phyloP scores from a whole-genome alignment of 2,113 vertebrate species.

The Miniopterus natalensis region DNA sequence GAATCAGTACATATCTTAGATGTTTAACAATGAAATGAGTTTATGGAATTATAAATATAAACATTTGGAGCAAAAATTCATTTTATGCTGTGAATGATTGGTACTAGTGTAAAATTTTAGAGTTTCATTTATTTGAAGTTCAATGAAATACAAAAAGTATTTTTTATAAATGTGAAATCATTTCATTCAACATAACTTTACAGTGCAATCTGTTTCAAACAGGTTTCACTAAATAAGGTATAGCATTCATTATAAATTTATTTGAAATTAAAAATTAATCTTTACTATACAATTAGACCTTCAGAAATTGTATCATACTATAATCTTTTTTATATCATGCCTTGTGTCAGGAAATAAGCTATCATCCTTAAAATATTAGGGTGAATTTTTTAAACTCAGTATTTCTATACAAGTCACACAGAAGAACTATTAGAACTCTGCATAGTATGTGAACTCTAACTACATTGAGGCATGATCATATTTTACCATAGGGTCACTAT shows the following conservation, averaged over 20 bases:
- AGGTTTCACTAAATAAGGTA: not conserved
- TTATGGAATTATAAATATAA: not conserved
- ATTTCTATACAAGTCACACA: not conserved
- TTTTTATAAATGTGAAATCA: conserved; percentile 2
- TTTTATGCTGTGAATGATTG: conserved; percentile 8
- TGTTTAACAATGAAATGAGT: not conserved
- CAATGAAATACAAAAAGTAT: not conserved
- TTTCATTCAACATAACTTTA: not conserved
- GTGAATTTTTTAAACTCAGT: not conserved
- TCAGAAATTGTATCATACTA: not conserved
- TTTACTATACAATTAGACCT: not conserved
- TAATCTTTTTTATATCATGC: not conserved
- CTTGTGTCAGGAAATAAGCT: not conserved
- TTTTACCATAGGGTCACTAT: not conserved
- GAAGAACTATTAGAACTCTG: not conserved
- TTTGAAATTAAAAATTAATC: not conserved
- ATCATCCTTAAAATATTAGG: not conserved
- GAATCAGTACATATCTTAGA: not conserved
- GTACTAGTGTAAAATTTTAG: not conserved
- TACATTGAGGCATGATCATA: not conserved
- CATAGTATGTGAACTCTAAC: not conserved
- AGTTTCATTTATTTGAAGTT: conserved; percentile 36
- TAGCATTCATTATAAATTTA: not conserved
- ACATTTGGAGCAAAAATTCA: not conserved
- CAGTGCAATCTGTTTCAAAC: not conserved